These are phyloP conservation scores for Neolamprologus sp. DNA, from an alignment of 2,113 vertebrate species.

Conservation along the genomic window DNA sequence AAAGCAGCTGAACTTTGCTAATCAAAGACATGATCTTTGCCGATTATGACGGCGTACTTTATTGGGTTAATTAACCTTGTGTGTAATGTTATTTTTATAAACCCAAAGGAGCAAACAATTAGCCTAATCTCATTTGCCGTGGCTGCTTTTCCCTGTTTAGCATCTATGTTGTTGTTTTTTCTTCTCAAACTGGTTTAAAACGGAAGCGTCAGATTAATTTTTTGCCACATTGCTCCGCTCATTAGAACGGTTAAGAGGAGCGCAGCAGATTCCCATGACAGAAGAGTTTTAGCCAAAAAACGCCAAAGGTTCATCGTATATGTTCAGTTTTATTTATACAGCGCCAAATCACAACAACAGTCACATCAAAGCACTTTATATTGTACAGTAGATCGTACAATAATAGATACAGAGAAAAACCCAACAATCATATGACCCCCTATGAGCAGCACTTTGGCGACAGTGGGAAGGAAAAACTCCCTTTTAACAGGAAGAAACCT, in stretches of 20 bases:
- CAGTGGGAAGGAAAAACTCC: too few species aligned
- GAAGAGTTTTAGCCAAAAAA: neutral
- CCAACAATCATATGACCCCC: neutral
- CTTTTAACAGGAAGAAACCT: too few species aligned
- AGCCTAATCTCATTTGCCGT: conserved; percentile 25
- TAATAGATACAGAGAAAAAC: rapidly evolving
- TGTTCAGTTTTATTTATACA: neutral
- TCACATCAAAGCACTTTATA: neutral
- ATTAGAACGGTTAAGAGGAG: neutral
- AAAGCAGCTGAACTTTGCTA: conserved; percentile 47
- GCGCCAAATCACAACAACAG: neutral
- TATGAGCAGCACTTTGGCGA: neutral
- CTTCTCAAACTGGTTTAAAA: neutral
- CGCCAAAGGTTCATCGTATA: rapidly evolving
- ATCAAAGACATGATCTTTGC: conserved; percentile 53
- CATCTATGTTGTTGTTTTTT: neutral
- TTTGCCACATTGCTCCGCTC: neutral
- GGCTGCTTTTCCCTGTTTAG: neutral
- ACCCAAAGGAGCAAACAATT: conserved; percentile 38
- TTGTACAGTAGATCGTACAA: rapidly evolving
- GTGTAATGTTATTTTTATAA: conserved; percentile 24
- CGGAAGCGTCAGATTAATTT: neutral
- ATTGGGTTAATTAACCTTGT: conserved; percentile 51
- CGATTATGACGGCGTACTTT: conserved; percentile 22
- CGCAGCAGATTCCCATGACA: neutral